Conservation (phyloP, 2,113 vertebrate genomes). For the Sinocyclocheilus anophthalmus region DNA sequence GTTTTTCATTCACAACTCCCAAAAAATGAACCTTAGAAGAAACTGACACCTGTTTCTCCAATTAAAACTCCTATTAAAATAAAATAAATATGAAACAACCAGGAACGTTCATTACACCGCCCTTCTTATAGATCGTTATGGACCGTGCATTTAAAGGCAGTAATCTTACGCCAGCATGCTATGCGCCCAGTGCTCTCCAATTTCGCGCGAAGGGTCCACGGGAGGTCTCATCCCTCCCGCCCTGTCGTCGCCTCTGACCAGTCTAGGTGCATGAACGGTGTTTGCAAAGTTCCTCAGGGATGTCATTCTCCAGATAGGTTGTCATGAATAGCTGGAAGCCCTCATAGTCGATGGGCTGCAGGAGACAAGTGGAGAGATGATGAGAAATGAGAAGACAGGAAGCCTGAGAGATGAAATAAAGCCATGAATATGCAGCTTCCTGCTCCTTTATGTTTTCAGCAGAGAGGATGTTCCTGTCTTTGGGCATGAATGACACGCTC, state of each 20-base stretch:
- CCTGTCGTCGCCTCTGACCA: too few species aligned
- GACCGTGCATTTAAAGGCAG: background rate
- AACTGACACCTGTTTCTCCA: background rate
- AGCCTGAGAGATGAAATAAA: background rate
- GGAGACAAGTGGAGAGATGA: conserved; percentile 28
- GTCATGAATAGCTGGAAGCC: conserved; percentile 94
- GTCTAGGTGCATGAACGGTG: conserved; percentile 95
- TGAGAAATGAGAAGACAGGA: background rate
- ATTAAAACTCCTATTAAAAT: background rate
- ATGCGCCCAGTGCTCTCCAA: too few species aligned
- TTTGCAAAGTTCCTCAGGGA: conserved; percentile 90
- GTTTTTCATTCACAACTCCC: background rate
- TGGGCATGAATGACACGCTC: conserved; percentile 13
- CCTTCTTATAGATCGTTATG: background rate
- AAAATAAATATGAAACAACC: background rate
- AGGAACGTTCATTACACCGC: background rate
- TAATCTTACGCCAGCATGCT: conserved; percentile 75
- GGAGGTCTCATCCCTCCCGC: too few species aligned
- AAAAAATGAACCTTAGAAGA: background rate
- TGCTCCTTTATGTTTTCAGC: background rate
- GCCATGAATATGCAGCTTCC: background rate
- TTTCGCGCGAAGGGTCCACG: too few species aligned
- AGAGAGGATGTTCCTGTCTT: background rate
- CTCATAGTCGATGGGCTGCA: conserved; percentile 90
- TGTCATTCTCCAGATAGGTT: conserved; percentile 89